Conservation (phyloP, 2,113 vertebrate genomes). For the Melanotaenia duboulayi region DNA sequence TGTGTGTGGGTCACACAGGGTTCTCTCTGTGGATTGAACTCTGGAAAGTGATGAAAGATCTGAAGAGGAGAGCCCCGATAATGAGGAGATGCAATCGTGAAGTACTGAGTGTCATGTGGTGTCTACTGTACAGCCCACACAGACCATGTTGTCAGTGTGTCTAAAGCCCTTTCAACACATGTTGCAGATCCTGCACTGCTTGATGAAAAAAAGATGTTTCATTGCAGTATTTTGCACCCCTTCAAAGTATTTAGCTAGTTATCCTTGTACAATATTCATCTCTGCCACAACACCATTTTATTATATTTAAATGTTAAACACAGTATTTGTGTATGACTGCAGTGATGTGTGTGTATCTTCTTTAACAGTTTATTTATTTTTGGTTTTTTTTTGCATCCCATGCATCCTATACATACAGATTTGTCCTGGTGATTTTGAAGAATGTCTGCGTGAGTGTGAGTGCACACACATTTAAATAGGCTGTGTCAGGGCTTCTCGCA, state of each 20-base stretch:
- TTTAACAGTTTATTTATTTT: conserved; percentile 29
- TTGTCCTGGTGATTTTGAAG: conserved; percentile 9
- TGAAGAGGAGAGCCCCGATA: conserved; percentile 57
- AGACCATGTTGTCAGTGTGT: conserved; percentile 48
- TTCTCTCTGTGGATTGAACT: conserved; percentile 51
- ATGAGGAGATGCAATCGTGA: conserved; percentile 53
- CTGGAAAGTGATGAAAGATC: conserved; percentile 59
- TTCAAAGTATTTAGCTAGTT: conserved; percentile 45
- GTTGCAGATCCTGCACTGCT: conserved; percentile 46
- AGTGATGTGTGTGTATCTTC: conserved; percentile 35
- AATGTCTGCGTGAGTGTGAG: conserved; percentile 16
- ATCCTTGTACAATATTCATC: conserved; percentile 58
- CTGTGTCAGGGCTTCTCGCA: conserved; percentile 26
- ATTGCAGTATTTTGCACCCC: conserved; percentile 27
- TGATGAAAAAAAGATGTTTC: conserved; percentile 77
- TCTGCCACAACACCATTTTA: conserved; percentile 63
- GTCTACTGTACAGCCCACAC: conserved; percentile 54
- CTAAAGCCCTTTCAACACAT: conserved; percentile 49
- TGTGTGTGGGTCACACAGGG: conserved; percentile 31
- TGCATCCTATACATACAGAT: conserved; percentile 22
- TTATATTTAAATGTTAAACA: conserved; percentile 78
- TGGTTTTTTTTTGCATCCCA: background rate
- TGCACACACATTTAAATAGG: background rate
- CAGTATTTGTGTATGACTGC: conserved; percentile 33
- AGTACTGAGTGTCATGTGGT: conserved; percentile 59